A percentile compares a stretch with the other conserved stretches of the same genome.
phyloP scores from a whole-genome alignment of 2,888 invertebrate genomes.

The Ochropleura plecta region DNA sequence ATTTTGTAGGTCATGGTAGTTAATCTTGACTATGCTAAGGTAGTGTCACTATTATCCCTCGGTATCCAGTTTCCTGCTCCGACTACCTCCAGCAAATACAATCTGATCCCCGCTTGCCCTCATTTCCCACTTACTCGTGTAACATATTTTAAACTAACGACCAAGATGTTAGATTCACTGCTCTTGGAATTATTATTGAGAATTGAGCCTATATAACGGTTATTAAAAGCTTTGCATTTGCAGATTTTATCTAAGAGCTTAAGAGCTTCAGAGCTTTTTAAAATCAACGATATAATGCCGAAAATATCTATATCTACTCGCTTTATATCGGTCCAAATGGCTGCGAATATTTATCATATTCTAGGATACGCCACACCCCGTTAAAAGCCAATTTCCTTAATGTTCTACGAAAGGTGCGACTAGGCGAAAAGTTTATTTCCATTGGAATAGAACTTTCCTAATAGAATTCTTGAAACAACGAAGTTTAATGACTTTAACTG shows the following conservation, averaged over 20 bases:
- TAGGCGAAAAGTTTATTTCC: constrained; percentile 48
- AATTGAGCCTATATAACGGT: not conserved
- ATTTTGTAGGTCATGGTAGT: not conserved
- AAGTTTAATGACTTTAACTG: constrained; percentile 38
- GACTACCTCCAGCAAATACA: not conserved
- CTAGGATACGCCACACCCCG: constrained; percentile 8
- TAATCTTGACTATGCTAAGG: constrained; percentile 7
- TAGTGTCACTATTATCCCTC: constrained; percentile 4
- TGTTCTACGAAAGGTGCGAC: constrained; percentile 31
- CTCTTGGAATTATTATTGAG: constrained; percentile 9
- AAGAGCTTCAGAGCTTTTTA: not conserved
- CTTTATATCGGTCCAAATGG: not conserved
- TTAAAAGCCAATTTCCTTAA: constrained; percentile 47
- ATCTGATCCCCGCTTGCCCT: constrained; percentile 10
- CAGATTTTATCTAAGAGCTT: not conserved
- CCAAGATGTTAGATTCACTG: not conserved
- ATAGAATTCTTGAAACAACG: constrained; percentile 35
- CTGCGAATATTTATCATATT: constrained; percentile 24
- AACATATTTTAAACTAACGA: constrained; percentile 6
- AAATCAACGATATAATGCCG: not conserved
- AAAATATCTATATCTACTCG: constrained; percentile 13
- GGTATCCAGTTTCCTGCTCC: constrained; percentile 18
- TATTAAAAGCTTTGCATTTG: not conserved
- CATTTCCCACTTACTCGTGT: constrained; percentile 30
- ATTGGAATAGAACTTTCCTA: constrained; percentile 43